A percentile compares a stretch with the other conserved stretches of the same genome.
Conservation (phyloP, 2,797 vertebrate species). For the Gambelia wislizenii region DNA sequence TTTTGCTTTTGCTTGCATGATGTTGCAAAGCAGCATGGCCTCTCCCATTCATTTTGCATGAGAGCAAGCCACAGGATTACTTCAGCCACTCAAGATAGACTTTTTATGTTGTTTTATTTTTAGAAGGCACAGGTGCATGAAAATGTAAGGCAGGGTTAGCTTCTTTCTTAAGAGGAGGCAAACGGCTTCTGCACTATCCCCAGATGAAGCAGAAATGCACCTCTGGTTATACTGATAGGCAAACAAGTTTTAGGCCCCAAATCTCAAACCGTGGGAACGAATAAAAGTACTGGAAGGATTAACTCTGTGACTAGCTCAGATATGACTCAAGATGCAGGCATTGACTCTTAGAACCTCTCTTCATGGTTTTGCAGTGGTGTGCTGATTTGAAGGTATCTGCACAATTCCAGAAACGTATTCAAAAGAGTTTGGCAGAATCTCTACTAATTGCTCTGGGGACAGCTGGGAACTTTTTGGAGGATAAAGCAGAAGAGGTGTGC, state of each 20-base stretch:
- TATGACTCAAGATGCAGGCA: neutral
- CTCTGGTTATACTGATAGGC: neutral
- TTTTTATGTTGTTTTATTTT: neutral
- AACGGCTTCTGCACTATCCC: neutral
- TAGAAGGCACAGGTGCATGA: neutral
- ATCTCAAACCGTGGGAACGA: neutral
- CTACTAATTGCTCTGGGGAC: too few relatives aligned
- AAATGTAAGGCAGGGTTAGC: neutral
- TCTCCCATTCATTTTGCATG: neutral
- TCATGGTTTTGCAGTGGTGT: neutral
- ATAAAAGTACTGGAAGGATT: neutral
- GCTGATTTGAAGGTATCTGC: too few relatives aligned
- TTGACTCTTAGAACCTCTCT: neutral
- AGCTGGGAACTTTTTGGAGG: neutral
- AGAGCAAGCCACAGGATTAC: neutral
- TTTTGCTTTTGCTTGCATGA: constrained; percentile 11
- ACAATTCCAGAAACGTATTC: neutral
- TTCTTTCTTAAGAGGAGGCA: neutral
- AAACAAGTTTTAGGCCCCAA: neutral
- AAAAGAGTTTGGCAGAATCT: neutral
- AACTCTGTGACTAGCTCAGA: neutral
- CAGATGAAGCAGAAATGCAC: too few relatives aligned
- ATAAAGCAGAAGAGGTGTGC: neutral
- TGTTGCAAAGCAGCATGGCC: neutral
- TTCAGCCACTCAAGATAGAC: neutral